Base-by-base conservation (phyloP, 1,140 invertebrate species). In the Aphaenogaster rudis region DNA sequence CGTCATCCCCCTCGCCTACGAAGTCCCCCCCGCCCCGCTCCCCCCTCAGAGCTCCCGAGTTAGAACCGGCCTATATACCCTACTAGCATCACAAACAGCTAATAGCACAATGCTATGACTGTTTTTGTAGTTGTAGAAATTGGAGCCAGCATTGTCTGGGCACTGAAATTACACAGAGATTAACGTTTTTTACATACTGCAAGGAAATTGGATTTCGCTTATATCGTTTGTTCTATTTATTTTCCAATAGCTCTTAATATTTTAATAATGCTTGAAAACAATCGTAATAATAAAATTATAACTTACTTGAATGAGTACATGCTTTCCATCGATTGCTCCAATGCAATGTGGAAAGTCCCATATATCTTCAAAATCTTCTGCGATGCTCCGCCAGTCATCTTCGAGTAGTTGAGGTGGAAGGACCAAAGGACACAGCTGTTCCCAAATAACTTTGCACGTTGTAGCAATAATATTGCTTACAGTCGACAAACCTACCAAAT, bases 241-340 rank as follows among this genome's bases (percentile, higher is more conserved):
- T 21, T 21, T 21, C 21, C 21, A 5, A 28, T 61, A 28, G 59
- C 1, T 61, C 11, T 13, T 0, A 9, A 61, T 61, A 61, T 11
- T 61, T 61, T 1, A 61, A 61, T 61, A 61, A 13, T 61, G 59
- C 21, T 8, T 61, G 57, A 61, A 61, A 61, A 61, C 9, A 28
- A 61, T 21, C 21, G 9, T 61, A 28, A 61, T 61, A 61, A 61
- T 21, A 21, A 21, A 61, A 21, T 3, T 61, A 61, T 61, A 61
- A 61, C n/a, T 61, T 61, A 61, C 57, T 61, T 61, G 57, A 61
- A 61, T 61, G 11, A 2, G 28, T 61, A 61, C 57, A 28, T 61
- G 21, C 57, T 61, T 61, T 61, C 21, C 57, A 1, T 61, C 57
- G 21, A 21, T 21, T 21, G 21, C 21, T 21, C 21, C 21, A 21